Base-by-base conservation (phyloP, 1,140 invertebrate genomes). In the Ylistrum balloti region DNA sequence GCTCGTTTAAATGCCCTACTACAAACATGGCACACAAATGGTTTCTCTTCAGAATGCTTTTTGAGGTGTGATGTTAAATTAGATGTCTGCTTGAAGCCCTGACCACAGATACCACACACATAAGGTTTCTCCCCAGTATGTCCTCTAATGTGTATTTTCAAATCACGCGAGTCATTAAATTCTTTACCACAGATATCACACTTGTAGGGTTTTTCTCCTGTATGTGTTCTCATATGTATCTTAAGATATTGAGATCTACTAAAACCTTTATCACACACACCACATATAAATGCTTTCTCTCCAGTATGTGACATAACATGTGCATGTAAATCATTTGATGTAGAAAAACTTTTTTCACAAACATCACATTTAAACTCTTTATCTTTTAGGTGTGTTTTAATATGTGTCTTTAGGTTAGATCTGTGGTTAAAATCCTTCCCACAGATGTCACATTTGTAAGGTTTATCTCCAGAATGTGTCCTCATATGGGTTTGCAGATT, bases 391-490 rank as follows among this genome's bases (percentile, higher is more conserved):
- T 88, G 87, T 41, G 41, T 88, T 41, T 32, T 32, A 2, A 38
- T 41, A 28, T 88, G 87, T 41, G 34, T 32, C 35, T 88, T 88
- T 35, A 88, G 28, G 35, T 34, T 38, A 13, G 87, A 32, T 22
- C 28, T 32, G 41, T 38, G 33, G 28, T n/a, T 41, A 41, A 88
- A 88, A 35, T 33, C 87, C n/a, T 38, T 38, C 33, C 85, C 85
- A 95, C 90, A 91, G 88, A 98, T 96, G 0, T 97, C 95, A 95
- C 98, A 99, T 95, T 97, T 97, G 96, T 97, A 98, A 0, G 98
- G 98, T 93, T 98, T 97, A 90, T 97, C 97, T 89, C 98, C 98
- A 0, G 98, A 99, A 95, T 99, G 98, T 5, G 97, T 97, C 95
- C 98, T 97, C 93, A 98, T 96, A 97, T 94, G 98, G 97, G 97